A percentile compares a stretch with the other conserved stretches of the same genome.
phyloP scores from a whole-genome alignment of 2,113 vertebrate species.

The Salminus brasiliensis region DNA sequence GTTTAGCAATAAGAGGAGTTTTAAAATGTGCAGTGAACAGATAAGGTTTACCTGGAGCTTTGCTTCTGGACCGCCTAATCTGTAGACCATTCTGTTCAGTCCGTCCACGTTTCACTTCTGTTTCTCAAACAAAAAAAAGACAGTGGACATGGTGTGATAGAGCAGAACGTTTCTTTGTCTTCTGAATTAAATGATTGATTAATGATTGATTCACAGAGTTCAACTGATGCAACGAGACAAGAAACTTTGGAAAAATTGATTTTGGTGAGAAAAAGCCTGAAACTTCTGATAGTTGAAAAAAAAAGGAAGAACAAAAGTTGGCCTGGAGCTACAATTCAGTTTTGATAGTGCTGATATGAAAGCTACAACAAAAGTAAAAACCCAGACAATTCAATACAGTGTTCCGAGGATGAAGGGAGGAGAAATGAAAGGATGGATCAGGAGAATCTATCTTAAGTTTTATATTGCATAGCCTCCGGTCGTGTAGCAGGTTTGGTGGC shows the following conservation, averaged over 20 bases:
- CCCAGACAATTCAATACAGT: background rate
- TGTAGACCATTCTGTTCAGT: background rate
- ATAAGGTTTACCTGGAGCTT: background rate
- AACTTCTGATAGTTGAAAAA: slow-evolving; percentile 1
- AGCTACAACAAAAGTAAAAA: background rate
- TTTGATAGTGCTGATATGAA: background rate
- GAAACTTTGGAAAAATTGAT: background rate
- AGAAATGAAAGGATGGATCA: background rate
- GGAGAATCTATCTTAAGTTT: background rate
- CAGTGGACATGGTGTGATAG: background rate
- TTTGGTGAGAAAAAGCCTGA: background rate
- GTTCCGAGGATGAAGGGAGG: background rate
- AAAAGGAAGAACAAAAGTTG: background rate
- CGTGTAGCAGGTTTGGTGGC: background rate
- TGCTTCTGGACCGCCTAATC: background rate
- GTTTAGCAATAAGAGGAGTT: slow-evolving; percentile 10
- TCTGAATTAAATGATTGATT: background rate
- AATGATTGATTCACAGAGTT: background rate
- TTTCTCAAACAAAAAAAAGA: background rate
- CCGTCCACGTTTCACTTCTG: background rate
- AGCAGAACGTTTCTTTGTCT: background rate
- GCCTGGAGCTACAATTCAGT: background rate
- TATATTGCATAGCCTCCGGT: background rate
- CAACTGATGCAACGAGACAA: background rate
- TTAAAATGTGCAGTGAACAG: background rate